Percentiles rank a stretch among this genome's conserved stretches.
Evolutionary conservation across 2,888 invertebrate genomes (phyloP).

Genomic region (Andrena flavipes): DNA sequence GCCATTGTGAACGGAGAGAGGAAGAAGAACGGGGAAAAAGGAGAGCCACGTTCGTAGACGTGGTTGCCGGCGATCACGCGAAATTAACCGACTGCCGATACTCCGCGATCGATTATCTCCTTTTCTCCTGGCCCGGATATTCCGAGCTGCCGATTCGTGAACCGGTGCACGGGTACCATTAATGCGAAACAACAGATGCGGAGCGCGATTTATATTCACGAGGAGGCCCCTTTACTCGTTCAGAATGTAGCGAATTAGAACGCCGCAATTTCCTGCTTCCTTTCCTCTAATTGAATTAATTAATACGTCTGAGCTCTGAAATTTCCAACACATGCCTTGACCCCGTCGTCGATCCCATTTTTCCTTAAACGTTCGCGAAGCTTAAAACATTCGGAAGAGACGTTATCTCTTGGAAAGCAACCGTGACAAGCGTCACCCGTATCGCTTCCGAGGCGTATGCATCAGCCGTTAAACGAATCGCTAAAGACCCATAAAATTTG

Average conservation of each 20-base stretch:
- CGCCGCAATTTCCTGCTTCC: conserved; percentile 44
- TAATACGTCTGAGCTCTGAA: conserved; percentile 14
- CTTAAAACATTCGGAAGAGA: no score
- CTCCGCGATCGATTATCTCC: conserved; percentile 55
- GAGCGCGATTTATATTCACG: conserved; percentile 47
- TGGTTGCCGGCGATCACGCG: conserved; percentile 59
- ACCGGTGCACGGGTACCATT: conserved; percentile 13
- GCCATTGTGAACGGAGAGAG: conserved; percentile 18
- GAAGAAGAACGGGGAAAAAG: neutral
- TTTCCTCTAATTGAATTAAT: conserved; percentile 49
- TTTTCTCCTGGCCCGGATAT: conserved; percentile 32
- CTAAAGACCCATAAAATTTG: conserved; percentile 27
- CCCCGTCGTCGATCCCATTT: no score
- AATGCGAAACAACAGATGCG: conserved; percentile 51
- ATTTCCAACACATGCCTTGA: neutral
- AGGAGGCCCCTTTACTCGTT: conserved; percentile 12
- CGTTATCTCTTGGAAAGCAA: no score
- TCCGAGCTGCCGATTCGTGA: conserved; percentile 34
- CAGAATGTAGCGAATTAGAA: conserved; percentile 43
- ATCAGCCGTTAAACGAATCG: conserved; percentile 29
- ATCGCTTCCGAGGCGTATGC: conserved; percentile 18
- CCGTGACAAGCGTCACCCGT: neutral
- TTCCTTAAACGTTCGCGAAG: no score
- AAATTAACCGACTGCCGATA: conserved; percentile 66
- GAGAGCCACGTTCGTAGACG: conserved; percentile 30